Base-by-base conservation (phyloP, 2,113 vertebrate species). In the Saguinus midas region DNA sequence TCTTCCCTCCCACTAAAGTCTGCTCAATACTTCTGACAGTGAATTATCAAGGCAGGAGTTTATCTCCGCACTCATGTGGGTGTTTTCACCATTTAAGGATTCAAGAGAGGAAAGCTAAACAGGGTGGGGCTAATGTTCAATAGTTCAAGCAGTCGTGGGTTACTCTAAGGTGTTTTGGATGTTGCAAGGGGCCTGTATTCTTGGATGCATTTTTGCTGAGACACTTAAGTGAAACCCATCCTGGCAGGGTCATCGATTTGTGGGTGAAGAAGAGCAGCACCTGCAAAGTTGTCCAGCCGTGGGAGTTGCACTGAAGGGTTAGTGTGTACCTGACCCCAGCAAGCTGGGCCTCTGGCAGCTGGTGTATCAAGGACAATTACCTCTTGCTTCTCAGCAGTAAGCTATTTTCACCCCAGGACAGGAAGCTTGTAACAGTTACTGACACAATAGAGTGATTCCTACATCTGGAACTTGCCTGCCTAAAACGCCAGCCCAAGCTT, bases 1-100 rank as follows among this genome's bases (percentile, higher is more conserved):
- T 78, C 95, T 97, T 97, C 98, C 97, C 95, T 96, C 94, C 86
- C 0, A 72, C 96, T 97, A 96, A 98, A 98, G 97, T 75, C 95
- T 93, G 96, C 96, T 98, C 97, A 96, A 57, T 98, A 96, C 86
- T 98, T 98, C 97, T 97, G 97, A 98, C 98, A 98, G 96, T 97
- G 97, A 98, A 98, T 98, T 98, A 98, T 98, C 96, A 97, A 92
- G 98, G 96, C 96, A 97, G 97, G 89, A 97, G 95, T 98, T 98
- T 98, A 98, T 98, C 98, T 98, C 96, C 80, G 55, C 97, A 95
- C 95, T 98, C 95, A 90, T 37, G 96, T 85, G 80, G 81, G 43
- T 96, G 29, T 81, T 97, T 94, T n/a, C 97, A 79, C 72, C 97
- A 95, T 98, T 95, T 91, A 90, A 98, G 70, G 87, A 98, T 94